These are phyloP conservation scores for Indri indri DNA, from an alignment of 2,113 vertebrate species.

Conservation along the genomic window DNA sequence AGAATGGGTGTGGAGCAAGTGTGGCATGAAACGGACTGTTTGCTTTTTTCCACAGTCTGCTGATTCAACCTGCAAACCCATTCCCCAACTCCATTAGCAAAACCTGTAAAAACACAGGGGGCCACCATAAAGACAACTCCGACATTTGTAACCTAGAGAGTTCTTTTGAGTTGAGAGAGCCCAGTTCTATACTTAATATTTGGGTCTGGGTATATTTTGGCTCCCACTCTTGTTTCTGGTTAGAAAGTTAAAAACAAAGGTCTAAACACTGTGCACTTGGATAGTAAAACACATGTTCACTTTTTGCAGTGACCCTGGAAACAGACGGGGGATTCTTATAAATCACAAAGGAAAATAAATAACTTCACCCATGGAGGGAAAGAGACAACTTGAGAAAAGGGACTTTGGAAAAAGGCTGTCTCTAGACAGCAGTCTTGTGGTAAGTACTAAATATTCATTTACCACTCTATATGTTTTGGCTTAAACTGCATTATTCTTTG, in stretches of 20 bases:
- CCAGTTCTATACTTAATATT: conserved; percentile 33
- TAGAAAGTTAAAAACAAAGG: conserved; percentile 77
- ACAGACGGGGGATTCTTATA: conserved; percentile 73
- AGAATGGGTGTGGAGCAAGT: conserved; percentile 39
- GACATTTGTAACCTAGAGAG: conserved; percentile 25
- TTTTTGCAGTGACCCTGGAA: conserved; percentile 77
- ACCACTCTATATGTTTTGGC: conserved; percentile 72
- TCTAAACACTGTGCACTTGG: conserved; percentile 60
- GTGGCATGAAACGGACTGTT: conserved; percentile 83
- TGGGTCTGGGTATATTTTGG: conserved; percentile 57
- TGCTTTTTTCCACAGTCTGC: conserved; percentile 83
- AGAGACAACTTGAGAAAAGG: conserved; percentile 86
- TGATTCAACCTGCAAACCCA: conserved; percentile 79
- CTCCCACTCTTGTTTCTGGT: conserved; percentile 69
- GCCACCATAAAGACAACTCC: conserved; percentile 47
- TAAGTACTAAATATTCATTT: conserved; percentile 86
- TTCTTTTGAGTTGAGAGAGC: conserved; percentile 26
- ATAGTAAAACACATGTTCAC: conserved; percentile 77
- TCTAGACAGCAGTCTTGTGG: conserved; percentile 89
- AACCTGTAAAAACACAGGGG: conserved; percentile 80
- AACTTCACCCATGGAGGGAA: conserved; percentile 84
- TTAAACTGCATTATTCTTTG: conserved; percentile 67
- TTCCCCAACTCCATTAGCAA: conserved; percentile 80
- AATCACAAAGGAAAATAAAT: conserved; percentile 80
- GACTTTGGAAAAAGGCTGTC: conserved; percentile 89